Evolutionary conservation across 1,140 invertebrate species (phyloP), one percentile per base, ranked within the genome.

Genomic region (Steinernema feltiae): DNA sequence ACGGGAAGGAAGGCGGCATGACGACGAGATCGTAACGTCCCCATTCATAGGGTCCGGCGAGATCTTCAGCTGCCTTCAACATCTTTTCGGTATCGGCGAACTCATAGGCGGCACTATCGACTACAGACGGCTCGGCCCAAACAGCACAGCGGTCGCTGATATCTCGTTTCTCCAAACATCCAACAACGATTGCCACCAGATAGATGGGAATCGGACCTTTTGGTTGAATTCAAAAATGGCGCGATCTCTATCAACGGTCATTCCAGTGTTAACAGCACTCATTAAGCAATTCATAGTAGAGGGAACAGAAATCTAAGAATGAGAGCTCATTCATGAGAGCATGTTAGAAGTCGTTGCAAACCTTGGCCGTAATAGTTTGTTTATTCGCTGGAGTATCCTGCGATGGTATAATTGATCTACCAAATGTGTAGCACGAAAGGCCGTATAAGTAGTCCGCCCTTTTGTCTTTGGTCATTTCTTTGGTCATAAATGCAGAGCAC

Each of bases 301-400:
- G n/a, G n/a, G n/a, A n/a, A n/a, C n/a, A n/a, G n/a, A 27, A 63
- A n/a, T 63, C 3, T 12, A 21, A 27, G 7, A 63, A 12, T 15
- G 3, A 15, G 7, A 63, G 53, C 35, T 41, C 35, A 7, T 41
- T 41, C 18, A 41, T 7, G 18, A 41, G 35, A 7, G 7, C 35
- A 7, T 7, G 18, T 18, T 41, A 41, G 7, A 41, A 46, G 41
- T 46, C 41, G 7, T 12, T 12, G 24, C 86, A 87, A 88, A 95
- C 92, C 78, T 90, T 90, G 0, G 94, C 94, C 74, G 90, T 90
- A 84, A 95, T 97, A 0, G 92, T 91, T 76, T 91, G 90, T 88
- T 97, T 98, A 0, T 95, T 92, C 18, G 90, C 89, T 1, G 95
- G 94, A 0, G 94, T 92, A 88, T 98, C 95, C 89, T 97, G 94